Conservation (phyloP, 2,113 vertebrate species). For the Oreocharis arfaki region DNA sequence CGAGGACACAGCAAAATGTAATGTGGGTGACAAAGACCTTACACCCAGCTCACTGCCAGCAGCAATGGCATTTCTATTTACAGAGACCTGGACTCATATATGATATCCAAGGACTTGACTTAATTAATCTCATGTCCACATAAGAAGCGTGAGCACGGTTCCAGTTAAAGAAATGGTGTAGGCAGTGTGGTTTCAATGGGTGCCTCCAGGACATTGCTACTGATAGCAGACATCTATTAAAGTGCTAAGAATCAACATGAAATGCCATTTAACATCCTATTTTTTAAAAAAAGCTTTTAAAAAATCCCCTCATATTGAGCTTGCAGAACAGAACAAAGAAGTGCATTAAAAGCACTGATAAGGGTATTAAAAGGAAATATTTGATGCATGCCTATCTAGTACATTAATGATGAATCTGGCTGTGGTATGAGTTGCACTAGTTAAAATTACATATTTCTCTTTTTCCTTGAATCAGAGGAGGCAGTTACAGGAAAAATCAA, state of each 20-base stretch:
- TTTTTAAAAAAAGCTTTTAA: not conserved
- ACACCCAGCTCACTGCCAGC: not conserved
- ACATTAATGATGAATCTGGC: constrained; percentile 49
- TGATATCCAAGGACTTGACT: constrained; percentile 1
- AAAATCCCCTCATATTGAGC: not conserved
- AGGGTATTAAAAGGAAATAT: constrained; percentile 66
- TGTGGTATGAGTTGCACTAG: not conserved
- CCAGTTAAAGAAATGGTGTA: constrained; percentile 31
- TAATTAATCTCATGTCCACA: constrained; percentile 21
- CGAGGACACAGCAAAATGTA: not conserved
- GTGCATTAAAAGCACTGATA: constrained; percentile 58
- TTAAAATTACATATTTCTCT: constrained; percentile 38
- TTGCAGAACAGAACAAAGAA: constrained; percentile 56
- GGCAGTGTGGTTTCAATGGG: constrained; percentile 23
- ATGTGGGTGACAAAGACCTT: not conserved
- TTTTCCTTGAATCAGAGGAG: constrained; percentile 31
- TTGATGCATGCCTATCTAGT: constrained; percentile 52
- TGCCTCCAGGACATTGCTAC: constrained; percentile 36
- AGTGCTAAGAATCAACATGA: constrained; percentile 55
- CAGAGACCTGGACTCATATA: not conserved
- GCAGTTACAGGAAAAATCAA: constrained; percentile 46
- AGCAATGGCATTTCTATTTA: not conserved
- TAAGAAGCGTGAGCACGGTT: not conserved
- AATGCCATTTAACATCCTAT: constrained; percentile 61
- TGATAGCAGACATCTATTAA: constrained; percentile 55